Evolutionary conservation across 2,797 vertebrate species (phyloP).

Genomic region (Serranus cabrilla): DNA sequence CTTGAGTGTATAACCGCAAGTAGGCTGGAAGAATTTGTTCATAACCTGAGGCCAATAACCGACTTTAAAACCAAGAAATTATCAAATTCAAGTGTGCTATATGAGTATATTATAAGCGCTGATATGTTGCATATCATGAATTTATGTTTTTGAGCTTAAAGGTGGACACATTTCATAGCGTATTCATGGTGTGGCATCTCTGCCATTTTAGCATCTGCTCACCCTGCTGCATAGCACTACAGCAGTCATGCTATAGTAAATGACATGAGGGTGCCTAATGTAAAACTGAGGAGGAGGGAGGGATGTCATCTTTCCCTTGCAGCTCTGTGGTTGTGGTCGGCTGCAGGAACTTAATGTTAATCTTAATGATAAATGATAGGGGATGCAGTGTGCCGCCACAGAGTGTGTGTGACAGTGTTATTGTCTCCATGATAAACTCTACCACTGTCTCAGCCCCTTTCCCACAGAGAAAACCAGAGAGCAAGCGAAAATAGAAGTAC

Average conservation of each 20-base stretch:
- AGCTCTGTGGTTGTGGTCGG: constrained; percentile 42
- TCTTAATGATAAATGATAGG: constrained; percentile 82
- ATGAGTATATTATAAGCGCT: not conserved
- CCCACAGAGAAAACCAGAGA: constrained; percentile 51
- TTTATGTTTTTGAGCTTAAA: not conserved
- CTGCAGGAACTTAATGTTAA: constrained; percentile 75
- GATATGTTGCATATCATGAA: not conserved
- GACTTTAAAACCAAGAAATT: constrained; percentile 14
- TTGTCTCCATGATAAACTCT: constrained; percentile 79
- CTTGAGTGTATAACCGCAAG: constrained; percentile 13
- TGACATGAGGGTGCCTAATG: constrained; percentile 59
- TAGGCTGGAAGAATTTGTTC: constrained; percentile 7
- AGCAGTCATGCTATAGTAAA: constrained; percentile 42
- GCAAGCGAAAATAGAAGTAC: constrained; percentile 62
- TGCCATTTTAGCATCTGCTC: constrained; percentile 32
- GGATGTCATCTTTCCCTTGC: constrained; percentile 32
- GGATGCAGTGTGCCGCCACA: constrained; percentile 55
- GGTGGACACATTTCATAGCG: not conserved
- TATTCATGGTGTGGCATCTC: constrained; percentile 11
- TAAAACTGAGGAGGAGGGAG: constrained; percentile 50
- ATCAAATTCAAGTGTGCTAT: not conserved
- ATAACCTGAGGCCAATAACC: constrained; percentile 7
- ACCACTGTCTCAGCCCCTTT: constrained; percentile 52
- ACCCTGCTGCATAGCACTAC: constrained; percentile 14
- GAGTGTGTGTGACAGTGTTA: constrained; percentile 76